phyloP scores from a whole-genome alignment of 1,140 invertebrate genomes.

The Leptinotarsa defecta region DNA sequence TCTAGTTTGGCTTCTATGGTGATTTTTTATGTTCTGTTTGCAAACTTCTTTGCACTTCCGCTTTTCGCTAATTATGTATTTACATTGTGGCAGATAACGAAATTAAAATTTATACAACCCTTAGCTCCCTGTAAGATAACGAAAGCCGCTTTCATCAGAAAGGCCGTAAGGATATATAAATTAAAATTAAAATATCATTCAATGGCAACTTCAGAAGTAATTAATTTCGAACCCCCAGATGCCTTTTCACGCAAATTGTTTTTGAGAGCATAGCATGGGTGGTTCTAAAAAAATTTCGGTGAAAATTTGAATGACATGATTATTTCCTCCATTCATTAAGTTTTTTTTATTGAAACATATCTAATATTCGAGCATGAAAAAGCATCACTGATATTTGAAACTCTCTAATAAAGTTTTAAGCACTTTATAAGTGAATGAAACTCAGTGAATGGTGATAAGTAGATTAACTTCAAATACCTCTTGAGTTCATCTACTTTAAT shows the following conservation, averaged over 20 bases:
- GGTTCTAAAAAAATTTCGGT: background rate
- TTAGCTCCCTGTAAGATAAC: background rate
- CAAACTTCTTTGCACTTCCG: background rate
- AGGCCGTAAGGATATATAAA: background rate
- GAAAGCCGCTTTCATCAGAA: background rate
- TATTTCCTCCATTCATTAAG: no score
- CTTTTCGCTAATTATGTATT: background rate
- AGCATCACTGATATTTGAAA: no score
- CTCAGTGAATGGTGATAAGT: no score
- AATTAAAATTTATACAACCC: background rate
- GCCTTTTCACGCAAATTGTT: background rate
- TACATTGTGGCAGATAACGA: background rate
- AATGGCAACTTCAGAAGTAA: background rate
- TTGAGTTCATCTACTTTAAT: no score
- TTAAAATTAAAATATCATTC: slow-evolving; percentile 1
- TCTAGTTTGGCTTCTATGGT: no score
- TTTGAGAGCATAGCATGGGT: background rate
- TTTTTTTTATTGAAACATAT: no score
- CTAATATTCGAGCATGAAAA: no score
- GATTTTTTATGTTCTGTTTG: background rate
- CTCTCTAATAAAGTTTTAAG: no score
- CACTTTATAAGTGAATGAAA: no score
- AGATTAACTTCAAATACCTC: no score
- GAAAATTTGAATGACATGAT: no score
- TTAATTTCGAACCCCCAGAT: background rate